Conservation (phyloP, 2,797 vertebrate genomes). For the Coccyzus lansbergi region DNA sequence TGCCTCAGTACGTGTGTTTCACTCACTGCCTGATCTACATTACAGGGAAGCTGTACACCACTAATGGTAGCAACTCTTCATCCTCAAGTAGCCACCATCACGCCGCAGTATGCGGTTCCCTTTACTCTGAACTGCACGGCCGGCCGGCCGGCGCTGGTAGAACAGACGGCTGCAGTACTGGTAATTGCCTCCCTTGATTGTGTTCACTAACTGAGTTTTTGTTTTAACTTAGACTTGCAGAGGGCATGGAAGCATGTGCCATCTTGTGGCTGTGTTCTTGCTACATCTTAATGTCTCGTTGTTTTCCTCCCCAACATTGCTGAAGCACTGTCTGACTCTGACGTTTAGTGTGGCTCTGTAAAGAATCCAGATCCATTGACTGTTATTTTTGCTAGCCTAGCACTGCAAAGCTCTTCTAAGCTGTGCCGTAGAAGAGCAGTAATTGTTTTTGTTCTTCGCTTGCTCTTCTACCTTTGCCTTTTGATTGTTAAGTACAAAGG, state of each 20-base stretch:
- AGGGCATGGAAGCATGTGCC: conserved; percentile 98
- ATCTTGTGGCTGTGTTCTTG: conserved; percentile 87
- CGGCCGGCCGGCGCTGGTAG: conserved; percentile 95
- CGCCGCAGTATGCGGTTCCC: conserved; percentile 97
- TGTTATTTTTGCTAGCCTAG: conserved; percentile 71
- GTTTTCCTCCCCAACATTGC: conserved; percentile 79
- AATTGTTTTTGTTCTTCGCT: conserved; percentile 57
- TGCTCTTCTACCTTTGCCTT: conserved; percentile 69
- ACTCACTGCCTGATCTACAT: conserved; percentile 87
- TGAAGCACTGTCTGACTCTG: conserved; percentile 80
- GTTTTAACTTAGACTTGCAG: conserved; percentile 89
- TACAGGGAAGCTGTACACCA: conserved; percentile 99
- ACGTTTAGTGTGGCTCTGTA: conserved; percentile 74
- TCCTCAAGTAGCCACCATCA: conserved; percentile 95
- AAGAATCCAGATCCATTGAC: conserved; percentile 73
- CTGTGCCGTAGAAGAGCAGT: conserved; percentile 67
- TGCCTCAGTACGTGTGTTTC: conserved; percentile 79
- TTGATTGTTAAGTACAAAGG: conserved; percentile 67
- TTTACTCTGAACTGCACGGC: conserved; percentile 94
- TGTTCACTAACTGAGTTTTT: conserved; percentile 82
- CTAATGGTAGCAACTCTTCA: conserved; percentile 99
- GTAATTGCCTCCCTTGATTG: conserved; percentile 91
- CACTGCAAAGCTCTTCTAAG: conserved; percentile 64
- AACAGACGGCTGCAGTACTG: conserved; percentile 99
- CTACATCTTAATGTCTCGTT: conserved; percentile 82